These are phyloP conservation scores for Aptenodytes forsteri DNA, from an alignment of 2,113 vertebrate genomes.

Conservation along the genomic window DNA sequence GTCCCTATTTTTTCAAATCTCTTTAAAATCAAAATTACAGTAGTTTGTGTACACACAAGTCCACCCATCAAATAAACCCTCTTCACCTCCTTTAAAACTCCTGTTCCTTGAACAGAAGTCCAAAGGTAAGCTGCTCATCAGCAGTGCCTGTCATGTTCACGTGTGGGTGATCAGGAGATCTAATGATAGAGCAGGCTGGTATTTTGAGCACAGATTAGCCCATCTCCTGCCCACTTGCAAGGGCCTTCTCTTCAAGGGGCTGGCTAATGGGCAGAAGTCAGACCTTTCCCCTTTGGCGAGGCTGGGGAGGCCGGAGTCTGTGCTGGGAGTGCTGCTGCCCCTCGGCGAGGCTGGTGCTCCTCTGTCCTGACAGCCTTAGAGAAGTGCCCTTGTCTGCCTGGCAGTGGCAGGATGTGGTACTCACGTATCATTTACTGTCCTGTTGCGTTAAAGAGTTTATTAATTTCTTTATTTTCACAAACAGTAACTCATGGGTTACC, in stretches of 20 bases:
- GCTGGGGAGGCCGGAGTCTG: background rate
- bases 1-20: background rate
- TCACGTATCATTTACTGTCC: background rate
- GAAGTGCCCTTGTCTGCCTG: background rate
- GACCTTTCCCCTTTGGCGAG: fast-evolving
- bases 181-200: background rate
- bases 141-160: background rate
- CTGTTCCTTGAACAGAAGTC: background rate
- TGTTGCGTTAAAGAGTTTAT: background rate
- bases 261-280: background rate
- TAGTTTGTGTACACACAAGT: background rate
- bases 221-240: background rate
- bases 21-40: background rate
- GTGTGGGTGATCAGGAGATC: background rate
- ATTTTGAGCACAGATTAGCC: background rate
- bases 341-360: background rate
- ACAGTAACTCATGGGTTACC: background rate
- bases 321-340: background rate
- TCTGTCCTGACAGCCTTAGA: background rate
- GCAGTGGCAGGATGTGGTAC: background rate
- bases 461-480: background rate
- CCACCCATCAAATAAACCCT: background rate
- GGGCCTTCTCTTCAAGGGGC: background rate
- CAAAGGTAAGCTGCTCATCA: background rate
- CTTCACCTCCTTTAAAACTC: background rate